Evolutionary conservation across 2,113 vertebrate genomes (phyloP).

Genomic region (Rhizomys pruinosus): DNA sequence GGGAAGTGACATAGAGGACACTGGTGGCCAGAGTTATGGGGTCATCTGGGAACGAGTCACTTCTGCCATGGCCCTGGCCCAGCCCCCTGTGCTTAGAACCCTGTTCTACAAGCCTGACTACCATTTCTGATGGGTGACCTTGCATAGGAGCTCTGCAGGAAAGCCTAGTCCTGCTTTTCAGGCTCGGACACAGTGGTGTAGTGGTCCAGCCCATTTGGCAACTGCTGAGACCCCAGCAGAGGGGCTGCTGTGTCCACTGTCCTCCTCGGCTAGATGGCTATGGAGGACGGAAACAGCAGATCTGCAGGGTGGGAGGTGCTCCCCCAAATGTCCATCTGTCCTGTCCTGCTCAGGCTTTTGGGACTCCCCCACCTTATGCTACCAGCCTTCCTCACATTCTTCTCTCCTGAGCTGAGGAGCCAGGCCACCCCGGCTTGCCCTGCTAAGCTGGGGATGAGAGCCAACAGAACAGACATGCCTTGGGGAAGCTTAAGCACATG

Average conservation of each 20-base stretch:
- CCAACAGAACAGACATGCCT: too few species aligned
- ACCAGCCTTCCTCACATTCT: neutral
- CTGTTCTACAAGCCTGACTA: too few species aligned
- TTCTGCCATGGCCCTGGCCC: accelerated
- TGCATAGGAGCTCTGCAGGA: accelerated
- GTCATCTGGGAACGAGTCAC: accelerated
- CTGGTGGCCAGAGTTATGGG: neutral
- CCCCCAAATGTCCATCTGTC: too few species aligned
- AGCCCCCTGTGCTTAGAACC: neutral
- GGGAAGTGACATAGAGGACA: accelerated
- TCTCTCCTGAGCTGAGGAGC: neutral
- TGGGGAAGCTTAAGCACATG: too few species aligned
- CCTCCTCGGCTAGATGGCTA: too few species aligned
- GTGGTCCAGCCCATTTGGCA: neutral
- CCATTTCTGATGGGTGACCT: neutral
- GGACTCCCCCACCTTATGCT: neutral
- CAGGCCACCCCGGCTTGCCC: too few species aligned
- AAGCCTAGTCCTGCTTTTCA: neutral
- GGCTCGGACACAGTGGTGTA: neutral
- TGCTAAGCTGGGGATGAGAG: too few species aligned
- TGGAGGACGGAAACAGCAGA: neutral
- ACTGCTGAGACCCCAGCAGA: neutral
- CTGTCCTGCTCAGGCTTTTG: neutral
- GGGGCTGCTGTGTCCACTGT: neutral
- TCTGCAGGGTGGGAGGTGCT: too few species aligned